A percentile compares a stretch with the other conserved stretches of the same genome.
phyloP scores from a whole-genome alignment of 2,113 vertebrate genomes.

The Mormyrus lacerda region DNA sequence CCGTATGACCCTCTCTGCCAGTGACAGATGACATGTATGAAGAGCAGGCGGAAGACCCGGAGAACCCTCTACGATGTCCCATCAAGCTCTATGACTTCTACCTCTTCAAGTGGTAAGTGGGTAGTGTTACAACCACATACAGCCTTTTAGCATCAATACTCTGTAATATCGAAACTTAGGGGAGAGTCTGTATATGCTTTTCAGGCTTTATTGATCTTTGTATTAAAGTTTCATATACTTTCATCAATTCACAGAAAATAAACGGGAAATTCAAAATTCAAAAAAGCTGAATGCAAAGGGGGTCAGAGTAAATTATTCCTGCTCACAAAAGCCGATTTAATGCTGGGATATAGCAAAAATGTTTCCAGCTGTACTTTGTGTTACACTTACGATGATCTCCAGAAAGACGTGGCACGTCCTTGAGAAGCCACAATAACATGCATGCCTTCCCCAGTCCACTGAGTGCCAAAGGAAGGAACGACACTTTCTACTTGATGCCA shows the following conservation, averaged over 20 bases:
- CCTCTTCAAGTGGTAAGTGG: constrained; percentile 98
- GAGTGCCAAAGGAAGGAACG: constrained; percentile 96
- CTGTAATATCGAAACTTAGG: background rate
- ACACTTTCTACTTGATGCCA: constrained; percentile 97
- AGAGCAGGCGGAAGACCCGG: constrained; percentile 91
- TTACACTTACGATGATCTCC: background rate
- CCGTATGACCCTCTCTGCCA: constrained; percentile 44
- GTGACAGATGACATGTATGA: constrained; percentile 95
- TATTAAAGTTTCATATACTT: background rate
- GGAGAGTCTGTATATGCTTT: background rate
- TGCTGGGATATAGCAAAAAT: background rate
- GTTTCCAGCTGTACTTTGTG: background rate
- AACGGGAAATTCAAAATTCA: background rate
- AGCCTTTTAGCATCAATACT: background rate
- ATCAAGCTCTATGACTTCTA: constrained; percentile 99
- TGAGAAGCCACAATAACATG: background rate
- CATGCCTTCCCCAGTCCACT: constrained; percentile 71
- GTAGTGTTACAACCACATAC: background rate
- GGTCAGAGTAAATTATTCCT: background rate
- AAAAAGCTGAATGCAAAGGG: background rate
- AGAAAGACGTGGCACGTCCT: background rate
- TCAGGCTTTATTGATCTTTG: background rate
- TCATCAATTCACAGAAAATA: background rate
- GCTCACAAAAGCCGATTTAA: background rate
- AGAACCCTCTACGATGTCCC: constrained; percentile 93